A percentile compares a stretch with the other conserved stretches of the same genome.
Conservation (phyloP, 1,140 invertebrate genomes). For the Vollenhovia emeryi region DNA sequence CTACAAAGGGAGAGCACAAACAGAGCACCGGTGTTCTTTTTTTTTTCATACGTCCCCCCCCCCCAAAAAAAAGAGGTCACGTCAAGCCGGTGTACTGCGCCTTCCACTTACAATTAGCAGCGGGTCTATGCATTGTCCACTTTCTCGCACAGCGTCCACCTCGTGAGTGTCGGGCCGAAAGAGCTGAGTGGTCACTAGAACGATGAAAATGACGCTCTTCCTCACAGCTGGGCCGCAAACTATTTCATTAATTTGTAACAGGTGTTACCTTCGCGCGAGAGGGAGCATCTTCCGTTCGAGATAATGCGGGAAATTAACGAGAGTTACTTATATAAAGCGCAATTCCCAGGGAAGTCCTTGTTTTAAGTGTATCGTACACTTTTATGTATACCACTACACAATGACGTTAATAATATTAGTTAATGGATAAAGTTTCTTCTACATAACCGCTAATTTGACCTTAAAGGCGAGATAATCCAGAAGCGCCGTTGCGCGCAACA, state of each 20-base stretch:
- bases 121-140: slow-evolving; percentile 26
- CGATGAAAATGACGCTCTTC: slow-evolving; percentile 34
- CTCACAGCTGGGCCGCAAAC: not conserved
- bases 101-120: slow-evolving; percentile 12
- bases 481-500: not conserved
- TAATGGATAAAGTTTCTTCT: slow-evolving; percentile 21
- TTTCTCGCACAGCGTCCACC: not conserved
- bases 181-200: slow-evolving; percentile 40
- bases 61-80: not conserved
- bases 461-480: slow-evolving; percentile 11
- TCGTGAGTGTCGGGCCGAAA: not conserved
- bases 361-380: not conserved
- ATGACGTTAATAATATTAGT: not conserved
- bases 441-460: not conserved
- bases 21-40: not conserved
- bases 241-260: slow-evolving; percentile 51
- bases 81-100: not conserved
- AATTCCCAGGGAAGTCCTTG: too few species aligned
- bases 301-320: not conserved
- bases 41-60: not conserved
- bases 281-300: not conserved
- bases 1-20: not conserved
- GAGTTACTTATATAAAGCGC: not conserved
- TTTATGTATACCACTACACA: not conserved
- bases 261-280: not conserved